phyloP scores from a whole-genome alignment of 2,113 vertebrate species.

The Clupea harengus region DNA sequence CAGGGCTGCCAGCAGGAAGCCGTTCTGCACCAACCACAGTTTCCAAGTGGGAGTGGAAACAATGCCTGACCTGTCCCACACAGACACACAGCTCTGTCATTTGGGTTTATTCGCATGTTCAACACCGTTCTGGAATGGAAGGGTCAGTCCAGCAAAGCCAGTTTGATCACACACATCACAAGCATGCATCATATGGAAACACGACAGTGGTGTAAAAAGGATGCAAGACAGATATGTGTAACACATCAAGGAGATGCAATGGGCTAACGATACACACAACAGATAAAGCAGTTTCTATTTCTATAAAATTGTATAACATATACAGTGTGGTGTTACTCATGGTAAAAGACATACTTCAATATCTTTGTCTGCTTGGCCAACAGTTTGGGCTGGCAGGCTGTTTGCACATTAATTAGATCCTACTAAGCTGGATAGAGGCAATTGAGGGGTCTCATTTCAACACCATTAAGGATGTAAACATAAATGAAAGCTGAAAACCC shows the following conservation, averaged over 20 bases:
- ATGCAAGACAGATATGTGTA: too few species aligned
- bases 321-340: not conserved
- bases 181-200: too few species aligned
- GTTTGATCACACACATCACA: not conserved
- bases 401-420: too few species aligned
- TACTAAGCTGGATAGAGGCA: too few species aligned
- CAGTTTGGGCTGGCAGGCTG: not conserved
- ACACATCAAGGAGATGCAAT: too few species aligned
- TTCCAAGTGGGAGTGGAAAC: slow-evolving; percentile 68
- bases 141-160: not conserved
- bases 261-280: too few species aligned
- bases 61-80: slow-evolving; percentile 80
- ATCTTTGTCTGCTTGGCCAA: not conserved
- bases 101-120: not conserved
- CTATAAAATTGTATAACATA: not conserved
- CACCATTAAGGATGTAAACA: too few species aligned
- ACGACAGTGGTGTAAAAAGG: too few species aligned
- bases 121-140: not conserved
- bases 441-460: too few species aligned
- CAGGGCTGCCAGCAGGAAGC: slow-evolving; percentile 76
- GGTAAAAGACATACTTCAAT: too few species aligned
- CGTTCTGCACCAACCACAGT: slow-evolving; percentile 75
- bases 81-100: not conserved
- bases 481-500: too few species aligned
- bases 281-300: too few species aligned